These are phyloP conservation scores for Silurus asotus DNA, from an alignment of 2,113 vertebrate genomes.

Conservation along the genomic window DNA sequence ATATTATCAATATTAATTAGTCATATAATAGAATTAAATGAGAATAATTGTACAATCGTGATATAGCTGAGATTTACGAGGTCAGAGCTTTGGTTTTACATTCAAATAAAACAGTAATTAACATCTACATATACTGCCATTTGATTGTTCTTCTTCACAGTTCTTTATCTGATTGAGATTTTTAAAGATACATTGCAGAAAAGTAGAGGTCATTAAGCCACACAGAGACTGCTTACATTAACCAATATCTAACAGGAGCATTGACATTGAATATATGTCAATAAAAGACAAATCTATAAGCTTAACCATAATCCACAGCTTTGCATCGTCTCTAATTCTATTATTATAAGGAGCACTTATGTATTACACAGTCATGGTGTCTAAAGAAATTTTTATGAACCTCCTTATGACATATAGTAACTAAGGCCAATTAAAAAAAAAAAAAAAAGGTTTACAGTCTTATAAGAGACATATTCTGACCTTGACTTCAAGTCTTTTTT, in stretches of 20 bases:
- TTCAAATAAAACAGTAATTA: background rate
- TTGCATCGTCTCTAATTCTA: background rate
- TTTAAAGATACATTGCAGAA: background rate
- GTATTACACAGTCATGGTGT: background rate
- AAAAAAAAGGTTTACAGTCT: background rate
- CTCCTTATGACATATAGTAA: background rate
- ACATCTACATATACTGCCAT: background rate
- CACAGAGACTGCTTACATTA: slow-evolving; percentile 21
- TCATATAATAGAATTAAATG: background rate
- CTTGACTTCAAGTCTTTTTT: background rate
- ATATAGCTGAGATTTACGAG: background rate
- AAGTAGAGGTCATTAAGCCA: slow-evolving; percentile 26
- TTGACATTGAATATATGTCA: background rate
- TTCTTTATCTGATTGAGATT: background rate
- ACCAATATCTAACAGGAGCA: slow-evolving; percentile 1
- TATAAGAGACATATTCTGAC: background rate
- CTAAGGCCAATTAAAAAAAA: background rate
- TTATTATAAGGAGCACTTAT: background rate
- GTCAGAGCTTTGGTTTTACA: background rate
- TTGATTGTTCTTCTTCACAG: background rate
- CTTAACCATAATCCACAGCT: slow-evolving; percentile 26
- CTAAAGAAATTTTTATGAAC: background rate
- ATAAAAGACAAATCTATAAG: background rate
- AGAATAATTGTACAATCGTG: background rate
- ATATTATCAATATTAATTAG: too few species aligned